phyloP scores from a whole-genome alignment of 2,888 invertebrate species.

The Aethes cnicana region DNA sequence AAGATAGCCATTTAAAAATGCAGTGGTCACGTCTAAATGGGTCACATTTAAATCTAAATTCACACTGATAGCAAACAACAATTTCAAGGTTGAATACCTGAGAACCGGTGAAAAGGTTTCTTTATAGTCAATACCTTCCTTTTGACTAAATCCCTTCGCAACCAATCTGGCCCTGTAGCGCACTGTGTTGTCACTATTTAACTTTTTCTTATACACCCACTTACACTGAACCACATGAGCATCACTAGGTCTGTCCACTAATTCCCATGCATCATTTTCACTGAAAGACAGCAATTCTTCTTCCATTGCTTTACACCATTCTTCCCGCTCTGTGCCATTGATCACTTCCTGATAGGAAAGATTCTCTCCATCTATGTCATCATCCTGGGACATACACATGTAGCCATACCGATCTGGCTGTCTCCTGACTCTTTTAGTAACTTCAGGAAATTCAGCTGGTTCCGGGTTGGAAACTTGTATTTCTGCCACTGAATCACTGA shows the following conservation, averaged over 20 bases:
- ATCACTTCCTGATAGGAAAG: not conserved
- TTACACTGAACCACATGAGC: constrained; percentile 33
- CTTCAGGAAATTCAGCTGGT: no score
- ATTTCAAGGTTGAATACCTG: constrained; percentile 4
- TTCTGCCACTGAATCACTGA: no score
- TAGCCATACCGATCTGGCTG: no score
- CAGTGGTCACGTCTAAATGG: constrained; percentile 32
- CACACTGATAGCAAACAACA: constrained; percentile 15
- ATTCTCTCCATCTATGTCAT: not conserved
- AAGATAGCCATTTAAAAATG: constrained; percentile 24
- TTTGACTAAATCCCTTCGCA: constrained; percentile 18
- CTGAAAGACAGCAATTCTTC: constrained; percentile 31
- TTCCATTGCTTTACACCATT: not conserved
- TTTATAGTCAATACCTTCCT: constrained; percentile 7
- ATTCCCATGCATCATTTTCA: constrained; percentile 37
- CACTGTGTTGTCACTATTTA: constrained; percentile 19
- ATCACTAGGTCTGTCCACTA: constrained; percentile 28
- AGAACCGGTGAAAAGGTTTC: constrained; percentile 28
- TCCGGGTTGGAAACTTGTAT: no score
- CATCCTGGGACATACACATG: not conserved
- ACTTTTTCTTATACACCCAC: constrained; percentile 35
- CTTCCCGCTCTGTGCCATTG: not conserved
- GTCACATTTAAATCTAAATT: not conserved
- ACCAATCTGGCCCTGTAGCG: constrained; percentile 13
- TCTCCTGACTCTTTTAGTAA: no score